Base-by-base conservation (phyloP, 2,888 invertebrate genomes). In the Catotricha subobsoleta region DNA sequence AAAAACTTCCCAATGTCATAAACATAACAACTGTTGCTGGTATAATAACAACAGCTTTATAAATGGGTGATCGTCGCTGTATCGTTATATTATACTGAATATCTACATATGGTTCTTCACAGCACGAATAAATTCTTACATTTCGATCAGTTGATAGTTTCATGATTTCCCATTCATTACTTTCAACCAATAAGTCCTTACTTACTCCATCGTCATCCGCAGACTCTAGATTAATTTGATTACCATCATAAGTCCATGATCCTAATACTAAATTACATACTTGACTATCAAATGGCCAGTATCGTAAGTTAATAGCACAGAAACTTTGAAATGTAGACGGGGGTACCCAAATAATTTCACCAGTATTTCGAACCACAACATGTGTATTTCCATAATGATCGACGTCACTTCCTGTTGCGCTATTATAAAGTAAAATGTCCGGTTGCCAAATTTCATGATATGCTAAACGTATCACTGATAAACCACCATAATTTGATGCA, bases 241-340 rank as follows among this genome's bases (percentile, higher is more conserved):
- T 68, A 1, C 69, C 68, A 41, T 67, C 66, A 52, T 76, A 71
- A 1, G 74, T 72, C 72, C 83, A 77, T 0, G 84, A 82, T 2
- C 80, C 82, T 45, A 87, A 71, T 51, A 69, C 70, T 44, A 86
- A 60, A 33, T 56, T 52, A 50, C 80, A 80, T 0, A 54, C 59
- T 55, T 87, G 86, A 6, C 61, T 61, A 57, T 87, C 87, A 36
- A 66, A 71, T 0, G 87, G 87, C 86, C 86, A 87, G 45, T 67
- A 62, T 13, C 66, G 60, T 40, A 86, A 64, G 53, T 84, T 71
- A 21, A 73, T 54, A 43, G 75, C 71, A 50, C 76, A 77, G 50
- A 73, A 71, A 12, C 70, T 65, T 1, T 74, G 64, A 45, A 80
- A 74, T 46, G 76, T 76, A 2, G 75, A 69, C 5, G 79, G 74